Percentiles rank a stretch among this genome's conserved stretches.
Evolutionary conservation across 2,888 invertebrate genomes (phyloP).

Genomic region (Augiades crinisus): DNA sequence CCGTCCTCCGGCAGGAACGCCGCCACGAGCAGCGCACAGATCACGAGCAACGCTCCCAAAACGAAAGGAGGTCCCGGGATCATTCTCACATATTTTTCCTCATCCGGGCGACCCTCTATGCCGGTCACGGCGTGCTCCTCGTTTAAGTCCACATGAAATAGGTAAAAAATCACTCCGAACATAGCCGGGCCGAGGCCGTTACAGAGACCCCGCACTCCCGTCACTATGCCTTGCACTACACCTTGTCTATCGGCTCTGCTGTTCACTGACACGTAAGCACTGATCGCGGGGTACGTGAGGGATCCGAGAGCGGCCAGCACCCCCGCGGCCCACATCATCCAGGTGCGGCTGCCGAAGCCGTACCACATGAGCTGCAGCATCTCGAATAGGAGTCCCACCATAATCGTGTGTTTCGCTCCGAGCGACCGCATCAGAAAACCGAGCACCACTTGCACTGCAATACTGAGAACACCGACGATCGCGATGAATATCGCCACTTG

Average conservation of each 20-base stretch:
- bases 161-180: conserved; percentile 98
- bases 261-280: conserved; percentile 98
- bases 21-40: conserved; percentile 96
- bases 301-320: conserved; percentile 97
- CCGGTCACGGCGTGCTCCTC: conserved; percentile 81
- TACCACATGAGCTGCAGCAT: conserved; percentile 98
- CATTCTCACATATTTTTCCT: conserved; percentile 83
- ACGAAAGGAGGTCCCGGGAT: conserved; percentile 99
- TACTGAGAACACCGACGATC: conserved; percentile 97
- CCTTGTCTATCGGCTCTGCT: conserved; percentile 99
- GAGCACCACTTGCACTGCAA: conserved; percentile 94
- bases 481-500: conserved; percentile 99
- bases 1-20: conserved; percentile 90
- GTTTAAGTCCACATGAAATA: conserved; percentile 98
- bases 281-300: conserved; percentile 99
- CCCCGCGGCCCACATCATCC: conserved; percentile 99
- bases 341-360: conserved; percentile 96
- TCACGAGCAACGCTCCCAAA: conserved; percentile 97
- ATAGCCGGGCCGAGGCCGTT: conserved; percentile 99
- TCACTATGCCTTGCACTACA: conserved; percentile 98
- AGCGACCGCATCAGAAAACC: conserved; percentile 91
- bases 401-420: conserved; percentile 98
- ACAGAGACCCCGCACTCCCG: conserved; percentile 98
- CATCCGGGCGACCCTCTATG: conserved; percentile 53
- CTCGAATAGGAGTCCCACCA: conserved; percentile 97